Conservation (phyloP, 2,113 vertebrate genomes). For the Corythornis madagascariensis region DNA sequence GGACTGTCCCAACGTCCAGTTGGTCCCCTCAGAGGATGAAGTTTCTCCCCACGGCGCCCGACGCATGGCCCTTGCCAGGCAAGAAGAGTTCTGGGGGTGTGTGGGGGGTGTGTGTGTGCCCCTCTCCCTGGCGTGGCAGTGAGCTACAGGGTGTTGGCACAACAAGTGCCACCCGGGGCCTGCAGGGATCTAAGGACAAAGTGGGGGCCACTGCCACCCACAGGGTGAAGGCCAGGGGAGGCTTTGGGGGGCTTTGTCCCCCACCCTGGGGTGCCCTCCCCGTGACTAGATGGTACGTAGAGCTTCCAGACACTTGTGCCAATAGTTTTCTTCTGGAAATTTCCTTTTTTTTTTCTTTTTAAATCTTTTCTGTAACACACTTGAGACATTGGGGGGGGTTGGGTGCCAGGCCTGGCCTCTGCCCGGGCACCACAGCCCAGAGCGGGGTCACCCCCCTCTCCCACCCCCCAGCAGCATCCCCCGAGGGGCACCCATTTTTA, state of each 20-base stretch:
- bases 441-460: background rate
- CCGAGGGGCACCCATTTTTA: background rate
- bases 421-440: too few relatives aligned
- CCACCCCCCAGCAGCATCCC: background rate
- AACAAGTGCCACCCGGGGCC: background rate
- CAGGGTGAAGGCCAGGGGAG: background rate
- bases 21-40: accelerated
- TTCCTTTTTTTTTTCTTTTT: background rate
- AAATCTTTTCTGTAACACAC: background rate
- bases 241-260: background rate
- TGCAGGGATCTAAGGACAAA: background rate
- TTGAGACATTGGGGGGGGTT: background rate
- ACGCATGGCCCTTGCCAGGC: background rate
- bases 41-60: accelerated
- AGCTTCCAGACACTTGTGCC: constrained; percentile 13
- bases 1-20: accelerated
- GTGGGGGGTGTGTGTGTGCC: background rate
- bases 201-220: background rate
- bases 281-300: background rate
- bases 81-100: background rate
- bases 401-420: too few relatives aligned
- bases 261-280: accelerated
- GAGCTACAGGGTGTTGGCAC: accelerated
- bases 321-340: background rate
- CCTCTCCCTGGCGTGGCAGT: accelerated